Evolutionary conservation across 1,140 invertebrate genomes (phyloP), one percentile per base, ranked within the genome.

Genomic region (Drosophila fuyamai): DNA sequence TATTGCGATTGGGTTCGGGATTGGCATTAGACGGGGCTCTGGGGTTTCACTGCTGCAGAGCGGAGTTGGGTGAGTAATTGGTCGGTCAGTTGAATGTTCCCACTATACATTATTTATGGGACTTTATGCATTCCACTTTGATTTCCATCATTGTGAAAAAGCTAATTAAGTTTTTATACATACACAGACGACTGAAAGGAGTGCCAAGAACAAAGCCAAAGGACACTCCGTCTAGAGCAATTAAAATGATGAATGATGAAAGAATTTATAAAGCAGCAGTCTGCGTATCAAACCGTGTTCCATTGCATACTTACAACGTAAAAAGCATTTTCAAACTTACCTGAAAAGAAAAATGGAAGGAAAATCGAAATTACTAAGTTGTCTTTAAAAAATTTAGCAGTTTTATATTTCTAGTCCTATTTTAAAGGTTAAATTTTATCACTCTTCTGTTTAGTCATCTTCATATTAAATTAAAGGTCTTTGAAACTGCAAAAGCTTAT

Each of bases 21-120:
- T 38, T 50, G 35, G 35, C 16, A 48, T 18, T 47, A 35, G 36
- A 12, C 6, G 29, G 36, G 58, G n/a, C 32, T 36, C 13, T 46
- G 29, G 59, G 44, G 48, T 18, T 50, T 41, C 23, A 53, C 44
- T 13, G 7, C 8, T 9, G 51, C 57, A 40, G 16, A 41, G 40
- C 16, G 16, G 38, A 14, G 46, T 54, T 50, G 43, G 67, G 40
- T 63, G 63, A 76, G 16, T 72, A 59, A 48, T 51, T 51, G 53
- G 66, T 76, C 65, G 83, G 82, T 75, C 79, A 82, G 58, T 54
- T 60, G 61, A 59, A 59, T 71, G 51, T 57, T 41, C 43, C 51
- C 29, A 71, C 66, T 71, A 48, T 56, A 23, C 47, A 54, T 50
- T 71, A 71, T 71, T 71, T 71, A 63, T 63, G 60, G 50, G 40